Conservation (phyloP, 2,797 vertebrate genomes). For the Sebastes matsubarae region DNA sequence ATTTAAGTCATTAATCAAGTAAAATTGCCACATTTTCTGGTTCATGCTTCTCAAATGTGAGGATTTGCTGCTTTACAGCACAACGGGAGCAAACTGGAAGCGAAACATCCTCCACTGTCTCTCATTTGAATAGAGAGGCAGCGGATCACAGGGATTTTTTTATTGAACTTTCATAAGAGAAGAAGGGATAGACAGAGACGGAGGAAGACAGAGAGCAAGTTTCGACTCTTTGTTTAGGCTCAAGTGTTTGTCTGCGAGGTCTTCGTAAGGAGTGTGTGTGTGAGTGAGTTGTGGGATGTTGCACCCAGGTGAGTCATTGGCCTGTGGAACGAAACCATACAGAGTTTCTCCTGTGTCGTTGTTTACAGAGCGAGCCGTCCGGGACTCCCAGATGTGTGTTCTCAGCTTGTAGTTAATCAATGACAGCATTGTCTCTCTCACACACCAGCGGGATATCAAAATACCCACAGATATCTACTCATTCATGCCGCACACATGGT, state of each 20-base stretch:
- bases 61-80: background rate
- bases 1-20: background rate
- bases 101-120: background rate
- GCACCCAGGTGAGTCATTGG: constrained; percentile 66
- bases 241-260: constrained; percentile 24
- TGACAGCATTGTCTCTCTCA: constrained; percentile 29
- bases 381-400: constrained; percentile 53
- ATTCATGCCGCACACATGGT: background rate
- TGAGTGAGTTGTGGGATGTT: constrained; percentile 28
- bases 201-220: constrained; percentile 18
- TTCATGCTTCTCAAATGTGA: background rate
- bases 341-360: constrained; percentile 34
- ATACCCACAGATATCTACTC: background rate
- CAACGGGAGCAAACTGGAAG: background rate
- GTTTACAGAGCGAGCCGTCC: constrained; percentile 53
- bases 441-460: constrained; percentile 2
- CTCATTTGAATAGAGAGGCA: background rate
- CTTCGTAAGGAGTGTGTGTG: background rate
- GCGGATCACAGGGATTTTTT: background rate
- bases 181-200: background rate
- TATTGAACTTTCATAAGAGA: constrained; percentile 13
- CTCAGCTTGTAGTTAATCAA: constrained; percentile 63
- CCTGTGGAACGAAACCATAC: constrained; percentile 50
- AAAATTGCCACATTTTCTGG: background rate
- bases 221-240: constrained; percentile 30